A percentile compares a stretch with the other conserved stretches of the same genome.
These are phyloP conservation scores for Aphodius granarius DNA, from an alignment of 2,888 invertebrate species.

Conservation along the genomic window DNA sequence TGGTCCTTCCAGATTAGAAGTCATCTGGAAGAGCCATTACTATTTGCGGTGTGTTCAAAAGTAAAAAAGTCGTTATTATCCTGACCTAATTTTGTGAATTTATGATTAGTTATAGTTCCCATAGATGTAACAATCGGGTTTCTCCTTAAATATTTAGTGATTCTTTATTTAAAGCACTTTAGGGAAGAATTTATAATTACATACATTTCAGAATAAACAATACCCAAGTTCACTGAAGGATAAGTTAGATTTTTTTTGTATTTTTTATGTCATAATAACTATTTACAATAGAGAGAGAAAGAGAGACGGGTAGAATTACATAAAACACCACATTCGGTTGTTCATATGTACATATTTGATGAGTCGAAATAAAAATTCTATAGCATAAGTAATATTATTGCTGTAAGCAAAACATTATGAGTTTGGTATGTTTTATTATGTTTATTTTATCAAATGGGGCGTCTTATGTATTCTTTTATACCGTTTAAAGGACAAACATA, in stretches of 20 bases:
- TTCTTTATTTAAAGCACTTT: conserved; percentile 52
- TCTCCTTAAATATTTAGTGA: background rate
- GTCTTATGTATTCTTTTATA: background rate
- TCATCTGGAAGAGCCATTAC: too few relatives aligned
- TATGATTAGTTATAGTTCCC: conserved; percentile 18
- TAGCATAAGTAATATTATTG: too few relatives aligned
- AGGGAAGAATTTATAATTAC: conserved; percentile 55
- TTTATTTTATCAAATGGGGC: background rate
- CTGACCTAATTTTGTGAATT: conserved; percentile 28
- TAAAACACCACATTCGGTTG: background rate
- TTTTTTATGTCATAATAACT: background rate
- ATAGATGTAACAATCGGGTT: conserved; percentile 32
- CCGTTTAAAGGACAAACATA: conserved; percentile 2
- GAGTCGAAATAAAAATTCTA: background rate
- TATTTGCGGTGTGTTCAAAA: too few relatives aligned
- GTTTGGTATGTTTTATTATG: background rate
- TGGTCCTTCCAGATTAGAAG: too few relatives aligned
- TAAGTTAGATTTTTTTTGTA: conserved; percentile 5
- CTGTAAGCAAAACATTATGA: background rate
- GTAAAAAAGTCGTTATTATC: too few relatives aligned
- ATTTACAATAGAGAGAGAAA: background rate
- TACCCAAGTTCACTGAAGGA: conserved; percentile 15
- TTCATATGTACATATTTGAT: background rate
- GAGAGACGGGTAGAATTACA: background rate
- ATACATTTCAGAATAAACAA: conserved; percentile 45